Percentiles rank a stretch among this genome's conserved stretches.
phyloP scores from a whole-genome alignment of 2,888 invertebrate species.

The Chrysodeixis includens region DNA sequence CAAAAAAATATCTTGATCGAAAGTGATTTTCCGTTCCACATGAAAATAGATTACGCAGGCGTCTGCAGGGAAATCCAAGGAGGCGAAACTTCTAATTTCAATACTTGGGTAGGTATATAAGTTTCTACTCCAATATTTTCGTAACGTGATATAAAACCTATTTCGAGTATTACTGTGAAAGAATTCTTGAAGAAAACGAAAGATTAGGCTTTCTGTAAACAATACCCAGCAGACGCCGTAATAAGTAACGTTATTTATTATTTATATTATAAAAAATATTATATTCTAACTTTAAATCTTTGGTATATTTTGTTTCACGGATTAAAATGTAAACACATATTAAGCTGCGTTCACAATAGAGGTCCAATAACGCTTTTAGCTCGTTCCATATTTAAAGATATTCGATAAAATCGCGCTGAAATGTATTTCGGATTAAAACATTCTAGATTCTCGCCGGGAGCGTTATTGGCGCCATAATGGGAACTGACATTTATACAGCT shows the following conservation, averaged over 20 bases:
- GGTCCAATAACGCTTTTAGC: background rate
- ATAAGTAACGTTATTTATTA: background rate
- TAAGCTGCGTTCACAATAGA: constrained; percentile 36
- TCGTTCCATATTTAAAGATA: background rate
- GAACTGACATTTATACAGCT: constrained; percentile 27
- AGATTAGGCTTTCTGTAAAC: background rate
- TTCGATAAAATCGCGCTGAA: constrained; percentile 22
- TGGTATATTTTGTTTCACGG: background rate
- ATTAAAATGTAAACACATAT: constrained; percentile 7
- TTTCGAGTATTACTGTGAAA: background rate
- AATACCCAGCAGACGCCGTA: background rate
- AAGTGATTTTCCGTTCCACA: constrained; percentile 46
- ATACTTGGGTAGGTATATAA: constrained; percentile 34
- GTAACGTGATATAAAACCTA: constrained; percentile 31
- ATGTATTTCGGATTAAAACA: constrained; percentile 14
- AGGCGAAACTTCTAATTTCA: constrained; percentile 42
- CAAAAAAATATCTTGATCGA: constrained; percentile 40
- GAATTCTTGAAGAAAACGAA: background rate
- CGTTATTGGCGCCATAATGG: constrained; percentile 20
- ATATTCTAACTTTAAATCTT: background rate
- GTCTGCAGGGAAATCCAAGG: constrained; percentile 50
- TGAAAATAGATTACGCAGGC: constrained; percentile 40
- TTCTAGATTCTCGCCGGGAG: constrained; percentile 24
- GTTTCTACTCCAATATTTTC: constrained; percentile 33
- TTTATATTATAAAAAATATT: background rate